A percentile compares a stretch with the other conserved stretches of the same genome.
phyloP scores from a whole-genome alignment of 2,888 invertebrate genomes.

The Amitus sp. region DNA sequence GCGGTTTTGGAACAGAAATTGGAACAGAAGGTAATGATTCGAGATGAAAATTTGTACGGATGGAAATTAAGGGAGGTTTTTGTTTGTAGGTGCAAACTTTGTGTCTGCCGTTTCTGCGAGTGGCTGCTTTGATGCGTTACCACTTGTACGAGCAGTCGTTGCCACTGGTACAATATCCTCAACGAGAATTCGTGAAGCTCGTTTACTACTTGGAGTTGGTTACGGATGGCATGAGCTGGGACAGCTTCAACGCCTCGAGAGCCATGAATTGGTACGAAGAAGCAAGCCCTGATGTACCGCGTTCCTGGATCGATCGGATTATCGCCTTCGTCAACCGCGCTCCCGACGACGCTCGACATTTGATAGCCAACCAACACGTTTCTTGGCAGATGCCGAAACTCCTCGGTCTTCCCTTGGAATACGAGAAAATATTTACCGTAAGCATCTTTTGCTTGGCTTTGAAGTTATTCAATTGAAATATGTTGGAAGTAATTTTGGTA shows the following conservation, averaged over 20 bases:
- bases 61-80: background rate
- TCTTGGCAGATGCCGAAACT: constrained; percentile 86
- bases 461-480: constrained; percentile 8
- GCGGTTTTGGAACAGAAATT: constrained; percentile 26
- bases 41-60: background rate
- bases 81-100: constrained; percentile 75
- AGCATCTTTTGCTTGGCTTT: constrained; percentile 35
- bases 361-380: constrained; percentile 79
- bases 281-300: constrained; percentile 68
- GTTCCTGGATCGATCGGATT: constrained; percentile 78
- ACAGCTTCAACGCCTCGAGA: constrained; percentile 73
- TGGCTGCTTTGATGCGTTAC: constrained; percentile 83
- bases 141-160: constrained; percentile 84
- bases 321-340: constrained; percentile 68
- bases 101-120: constrained; percentile 85
- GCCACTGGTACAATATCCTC: constrained; percentile 73
- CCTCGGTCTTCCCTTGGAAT: constrained; percentile 86
- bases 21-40: constrained; percentile 14
- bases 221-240: constrained; percentile 75
- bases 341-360: constrained; percentile 73
- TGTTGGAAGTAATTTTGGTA: too few species aligned
- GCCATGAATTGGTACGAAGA: constrained; percentile 72
- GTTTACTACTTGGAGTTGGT: constrained; percentile 83
- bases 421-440: constrained; percentile 90
- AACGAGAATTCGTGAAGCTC: constrained; percentile 81